Percentiles rank a stretch among this genome's conserved stretches.
These are phyloP conservation scores for Trogon melanurus DNA, from an alignment of 2,113 vertebrate species.

Conservation along the genomic window DNA sequence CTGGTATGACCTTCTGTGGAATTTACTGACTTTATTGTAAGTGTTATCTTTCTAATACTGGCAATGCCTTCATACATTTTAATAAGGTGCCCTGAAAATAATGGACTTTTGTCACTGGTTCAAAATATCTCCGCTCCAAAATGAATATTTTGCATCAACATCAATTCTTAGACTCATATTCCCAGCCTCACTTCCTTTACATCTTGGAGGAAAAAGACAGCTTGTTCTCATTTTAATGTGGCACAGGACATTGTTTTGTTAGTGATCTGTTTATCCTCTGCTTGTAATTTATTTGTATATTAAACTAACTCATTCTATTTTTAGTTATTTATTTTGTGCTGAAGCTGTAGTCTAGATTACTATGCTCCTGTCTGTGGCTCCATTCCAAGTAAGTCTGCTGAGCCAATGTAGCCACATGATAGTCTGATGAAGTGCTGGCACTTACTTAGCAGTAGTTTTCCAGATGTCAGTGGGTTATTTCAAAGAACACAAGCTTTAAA, in stretches of 20 bases:
- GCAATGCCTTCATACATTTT: slow-evolving; percentile 59
- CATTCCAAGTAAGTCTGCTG: neutral
- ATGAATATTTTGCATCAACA: slow-evolving; percentile 11
- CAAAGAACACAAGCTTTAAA: neutral
- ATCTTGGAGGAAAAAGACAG: neutral
- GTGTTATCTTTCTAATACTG: slow-evolving; percentile 37
- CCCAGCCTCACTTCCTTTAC: neutral
- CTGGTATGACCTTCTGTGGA: slow-evolving; percentile 43
- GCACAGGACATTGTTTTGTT: neutral
- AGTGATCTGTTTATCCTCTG: neutral
- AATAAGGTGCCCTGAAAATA: slow-evolving; percentile 48
- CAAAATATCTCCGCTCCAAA: slow-evolving; percentile 27
- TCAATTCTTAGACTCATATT: neutral
- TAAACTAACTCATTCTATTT: neutral
- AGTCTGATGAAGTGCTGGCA: neutral
- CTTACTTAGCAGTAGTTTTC: neutral
- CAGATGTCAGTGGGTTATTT: neutral
- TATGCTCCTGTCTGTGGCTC: neutral
- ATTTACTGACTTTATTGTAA: slow-evolving; percentile 52
- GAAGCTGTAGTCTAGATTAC: neutral
- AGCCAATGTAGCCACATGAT: neutral
- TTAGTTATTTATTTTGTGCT: neutral
- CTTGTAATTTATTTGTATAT: neutral
- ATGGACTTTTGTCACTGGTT: slow-evolving; percentile 35
- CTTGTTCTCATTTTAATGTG: neutral